Percentiles rank a stretch among this genome's conserved stretches.
Conservation (phyloP, 2,888 invertebrate species). For the Sclerodermus sp. region DNA sequence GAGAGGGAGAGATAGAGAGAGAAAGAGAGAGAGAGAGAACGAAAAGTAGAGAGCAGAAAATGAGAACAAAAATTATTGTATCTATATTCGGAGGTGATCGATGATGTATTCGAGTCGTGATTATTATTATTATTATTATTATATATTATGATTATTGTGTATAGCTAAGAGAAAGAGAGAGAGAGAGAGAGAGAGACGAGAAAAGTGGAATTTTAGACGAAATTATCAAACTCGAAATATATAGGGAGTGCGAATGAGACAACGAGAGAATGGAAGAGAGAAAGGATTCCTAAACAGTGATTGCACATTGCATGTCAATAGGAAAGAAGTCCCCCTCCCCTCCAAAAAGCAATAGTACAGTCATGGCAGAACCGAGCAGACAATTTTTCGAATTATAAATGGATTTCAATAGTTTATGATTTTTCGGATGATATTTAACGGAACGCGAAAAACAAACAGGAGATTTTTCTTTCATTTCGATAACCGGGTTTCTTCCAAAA, state of each 20-base stretch:
- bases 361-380: slow-evolving; percentile 2
- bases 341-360: slow-evolving; percentile 24
- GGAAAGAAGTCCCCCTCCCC: slow-evolving; percentile 36
- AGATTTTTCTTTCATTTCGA: slow-evolving; percentile 1
- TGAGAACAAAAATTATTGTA: slow-evolving; percentile 48
- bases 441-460: background rate
- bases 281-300: slow-evolving; percentile 36
- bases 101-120: slow-evolving; percentile 56
- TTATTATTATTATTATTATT: slow-evolving; percentile 41
- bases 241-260: slow-evolving; percentile 5
- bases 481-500: background rate
- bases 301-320: slow-evolving; percentile 55
- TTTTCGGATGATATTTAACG: background rate
- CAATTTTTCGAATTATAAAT: background rate
- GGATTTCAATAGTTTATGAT: background rate
- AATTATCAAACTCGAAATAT: slow-evolving; percentile 39
- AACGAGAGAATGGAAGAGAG: slow-evolving; percentile 25
- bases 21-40: slow-evolving; percentile 24
- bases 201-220: slow-evolving; percentile 36
- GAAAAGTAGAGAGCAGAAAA: slow-evolving; percentile 5
- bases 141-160: slow-evolving; percentile 44
- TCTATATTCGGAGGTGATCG: slow-evolving; percentile 55
- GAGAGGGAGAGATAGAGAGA: slow-evolving; percentile 14
- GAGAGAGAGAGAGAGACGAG: no score
- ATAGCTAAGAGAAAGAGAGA: slow-evolving; percentile 52